These are phyloP conservation scores for Sorex maritimensis DNA, from an alignment of 2,797 vertebrate species.

Conservation along the genomic window DNA sequence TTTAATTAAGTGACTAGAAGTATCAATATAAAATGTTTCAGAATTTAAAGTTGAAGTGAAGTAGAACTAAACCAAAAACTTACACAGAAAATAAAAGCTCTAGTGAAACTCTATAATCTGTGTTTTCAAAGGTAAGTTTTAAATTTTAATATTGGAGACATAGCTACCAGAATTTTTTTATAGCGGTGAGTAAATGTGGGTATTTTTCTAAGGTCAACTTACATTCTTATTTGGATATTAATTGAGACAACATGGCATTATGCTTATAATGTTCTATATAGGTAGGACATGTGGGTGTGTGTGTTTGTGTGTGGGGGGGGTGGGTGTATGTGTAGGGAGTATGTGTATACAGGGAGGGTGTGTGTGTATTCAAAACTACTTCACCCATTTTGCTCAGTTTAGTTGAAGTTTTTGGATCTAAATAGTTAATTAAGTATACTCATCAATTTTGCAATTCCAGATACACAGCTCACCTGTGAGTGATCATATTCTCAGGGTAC, in stretches of 20 bases:
- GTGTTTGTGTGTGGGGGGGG: background rate
- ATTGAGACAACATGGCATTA: background rate
- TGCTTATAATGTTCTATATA: background rate
- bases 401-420: background rate
- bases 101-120: background rate
- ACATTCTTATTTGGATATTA: background rate
- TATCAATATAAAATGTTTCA: constrained; percentile 44
- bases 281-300: too few species aligned
- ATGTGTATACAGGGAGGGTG: too few species aligned
- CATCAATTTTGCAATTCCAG: constrained; percentile 12
- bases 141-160: background rate
- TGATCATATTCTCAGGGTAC: background rate
- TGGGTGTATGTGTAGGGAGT: too few species aligned
- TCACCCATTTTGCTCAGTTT: constrained; percentile 9
- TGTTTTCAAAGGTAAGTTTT: background rate
- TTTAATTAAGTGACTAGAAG: constrained; percentile 81
- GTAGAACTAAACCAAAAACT: constrained; percentile 17
- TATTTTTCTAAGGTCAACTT: constrained; percentile 17
- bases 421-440: background rate
- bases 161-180: background rate
- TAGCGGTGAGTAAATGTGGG: background rate
- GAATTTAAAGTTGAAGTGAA: constrained; percentile 63
- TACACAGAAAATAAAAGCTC: background rate
- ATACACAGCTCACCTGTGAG: background rate
- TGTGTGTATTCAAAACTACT: background rate